Percentiles rank a stretch among this genome's conserved stretches.
Evolutionary conservation across 2,797 vertebrate species (phyloP).

Genomic region (Pipistrellus pygmaeus): DNA sequence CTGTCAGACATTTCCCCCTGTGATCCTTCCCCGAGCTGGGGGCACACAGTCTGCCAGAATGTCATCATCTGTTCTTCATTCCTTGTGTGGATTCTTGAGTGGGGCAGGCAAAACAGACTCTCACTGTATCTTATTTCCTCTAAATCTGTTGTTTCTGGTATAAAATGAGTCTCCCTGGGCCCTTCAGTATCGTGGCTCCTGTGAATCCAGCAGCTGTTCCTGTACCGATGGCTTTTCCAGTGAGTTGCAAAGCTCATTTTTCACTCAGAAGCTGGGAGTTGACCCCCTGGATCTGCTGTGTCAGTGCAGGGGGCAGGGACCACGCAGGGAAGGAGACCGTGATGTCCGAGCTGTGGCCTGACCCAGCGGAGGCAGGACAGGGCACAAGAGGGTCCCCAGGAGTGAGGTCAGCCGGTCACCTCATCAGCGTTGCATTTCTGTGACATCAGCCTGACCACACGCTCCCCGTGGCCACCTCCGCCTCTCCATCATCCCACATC

Average conservation of each 20-base stretch:
- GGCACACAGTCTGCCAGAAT: neutral
- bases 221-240: neutral
- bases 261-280: neutral
- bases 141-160: neutral
- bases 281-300: neutral
- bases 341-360: neutral
- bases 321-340: neutral
- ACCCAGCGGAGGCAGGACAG: rapidly evolving
- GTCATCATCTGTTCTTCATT: neutral
- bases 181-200: neutral
- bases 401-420: neutral
- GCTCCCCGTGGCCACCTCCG: rapidly evolving
- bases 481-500: no score
- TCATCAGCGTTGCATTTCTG: rapidly evolving
- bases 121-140: neutral
- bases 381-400: neutral
- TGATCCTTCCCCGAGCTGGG: neutral
- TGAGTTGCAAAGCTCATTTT: neutral
- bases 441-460: neutral
- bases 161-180: neutral
- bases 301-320: neutral
- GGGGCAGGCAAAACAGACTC: neutral
- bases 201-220: neutral
- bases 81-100: neutral
- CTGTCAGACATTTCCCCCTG: neutral